Conservation (phyloP, 2,888 invertebrate species). For the Noctua janthe region DNA sequence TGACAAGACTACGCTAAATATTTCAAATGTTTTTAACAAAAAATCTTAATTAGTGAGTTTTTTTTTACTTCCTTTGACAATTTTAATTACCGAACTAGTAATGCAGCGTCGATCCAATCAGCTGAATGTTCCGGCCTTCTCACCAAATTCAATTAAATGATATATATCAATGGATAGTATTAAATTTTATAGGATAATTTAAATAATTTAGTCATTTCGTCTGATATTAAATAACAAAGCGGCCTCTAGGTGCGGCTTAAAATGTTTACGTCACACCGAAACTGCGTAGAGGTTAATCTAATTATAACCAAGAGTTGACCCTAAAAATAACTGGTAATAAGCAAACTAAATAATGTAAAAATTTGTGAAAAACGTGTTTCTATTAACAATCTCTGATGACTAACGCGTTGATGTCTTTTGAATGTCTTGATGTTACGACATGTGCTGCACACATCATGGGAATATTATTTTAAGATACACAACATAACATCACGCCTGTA, state of each 20-base stretch:
- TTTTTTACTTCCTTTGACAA: conserved; percentile 50
- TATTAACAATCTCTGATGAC: conserved; percentile 34
- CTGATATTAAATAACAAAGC: conserved; percentile 42
- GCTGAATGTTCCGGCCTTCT: conserved; percentile 42
- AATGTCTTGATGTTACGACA: conserved; percentile 57
- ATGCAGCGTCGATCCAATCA: conserved; percentile 31
- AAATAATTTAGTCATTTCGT: conserved; percentile 35
- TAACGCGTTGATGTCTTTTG: conserved; percentile 73
- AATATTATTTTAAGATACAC: conserved; percentile 1
- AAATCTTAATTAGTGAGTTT: conserved; percentile 11
- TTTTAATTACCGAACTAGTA: conserved; percentile 31
- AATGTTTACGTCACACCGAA: conserved; percentile 36
- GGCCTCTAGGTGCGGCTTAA: conserved; percentile 34
- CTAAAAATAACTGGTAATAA: conserved; percentile 14
- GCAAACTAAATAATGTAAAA: neutral
- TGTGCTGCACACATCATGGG: conserved; percentile 22
- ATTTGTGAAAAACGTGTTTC: conserved; percentile 1
- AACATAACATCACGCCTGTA: neutral
- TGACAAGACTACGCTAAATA: conserved; percentile 24
- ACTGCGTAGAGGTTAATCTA: conserved; percentile 50
- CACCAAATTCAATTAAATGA: conserved; percentile 22
- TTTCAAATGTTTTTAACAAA: conserved; percentile 20
- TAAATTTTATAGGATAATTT: conserved; percentile 33
- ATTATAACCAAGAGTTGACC: conserved; percentile 21
- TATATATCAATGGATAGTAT: conserved; percentile 24